These are phyloP conservation scores for Teleogryllus occipitalis DNA, from an alignment of 1,140 invertebrate genomes.

Conservation along the genomic window DNA sequence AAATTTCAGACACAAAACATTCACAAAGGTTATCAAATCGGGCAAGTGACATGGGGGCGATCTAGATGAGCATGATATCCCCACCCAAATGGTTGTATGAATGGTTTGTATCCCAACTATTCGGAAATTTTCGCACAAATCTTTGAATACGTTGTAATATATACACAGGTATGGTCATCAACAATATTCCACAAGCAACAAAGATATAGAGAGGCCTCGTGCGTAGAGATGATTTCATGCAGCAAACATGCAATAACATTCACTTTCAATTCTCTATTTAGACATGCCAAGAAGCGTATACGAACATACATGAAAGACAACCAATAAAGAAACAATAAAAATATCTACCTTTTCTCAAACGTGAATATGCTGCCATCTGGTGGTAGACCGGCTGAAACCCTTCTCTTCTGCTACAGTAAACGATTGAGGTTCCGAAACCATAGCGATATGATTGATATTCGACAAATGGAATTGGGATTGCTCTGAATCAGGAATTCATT, in stretches of 20 bases:
- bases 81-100: neutral
- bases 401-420: neutral
- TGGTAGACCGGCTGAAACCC: neutral
- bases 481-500: too few relatives aligned
- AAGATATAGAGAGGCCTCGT: neutral
- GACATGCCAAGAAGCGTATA: too few relatives aligned
- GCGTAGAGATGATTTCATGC: neutral
- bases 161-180: neutral
- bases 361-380: neutral
- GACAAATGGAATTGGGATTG: too few relatives aligned
- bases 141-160: neutral
- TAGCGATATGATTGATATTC: too few relatives aligned
- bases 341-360: neutral
- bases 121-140: neutral
- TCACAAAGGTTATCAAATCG: neutral
- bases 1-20: neutral
- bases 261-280: too few relatives aligned
- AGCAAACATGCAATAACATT: neutral
- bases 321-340: too few relatives aligned
- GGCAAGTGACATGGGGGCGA: neutral
- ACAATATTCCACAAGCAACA: neutral
- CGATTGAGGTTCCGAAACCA: neutral
- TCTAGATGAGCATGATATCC: neutral
- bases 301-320: too few relatives aligned
- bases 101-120: neutral